phyloP scores from a whole-genome alignment of 2,113 vertebrate genomes.

The Pseudopipra pipra region DNA sequence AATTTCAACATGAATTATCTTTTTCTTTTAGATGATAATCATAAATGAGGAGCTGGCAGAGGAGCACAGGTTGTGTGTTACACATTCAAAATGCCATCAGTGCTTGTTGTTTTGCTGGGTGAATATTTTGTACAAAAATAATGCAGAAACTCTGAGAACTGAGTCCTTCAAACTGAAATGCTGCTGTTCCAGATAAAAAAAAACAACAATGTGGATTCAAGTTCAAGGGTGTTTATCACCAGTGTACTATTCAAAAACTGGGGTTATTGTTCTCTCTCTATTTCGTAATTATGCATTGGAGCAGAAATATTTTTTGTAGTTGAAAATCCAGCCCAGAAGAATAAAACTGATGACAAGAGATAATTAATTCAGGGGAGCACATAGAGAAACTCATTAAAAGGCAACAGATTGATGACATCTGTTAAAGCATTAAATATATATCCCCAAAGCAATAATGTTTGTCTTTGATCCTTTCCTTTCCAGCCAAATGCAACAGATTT shows the following conservation, averaged over 20 bases:
- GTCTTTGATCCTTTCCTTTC: neutral
- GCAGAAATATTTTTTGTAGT: neutral
- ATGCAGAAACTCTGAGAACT: neutral
- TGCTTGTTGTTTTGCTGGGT: neutral
- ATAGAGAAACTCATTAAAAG: conserved; percentile 31
- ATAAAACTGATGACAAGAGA: neutral
- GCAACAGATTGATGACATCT: conserved; percentile 38
- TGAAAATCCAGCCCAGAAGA: neutral
- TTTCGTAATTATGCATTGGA: neutral
- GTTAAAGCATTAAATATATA: conserved; percentile 27
- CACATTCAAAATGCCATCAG: neutral
- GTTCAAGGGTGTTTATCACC: neutral
- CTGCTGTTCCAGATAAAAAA: neutral
- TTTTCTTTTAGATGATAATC: neutral
- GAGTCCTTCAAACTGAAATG: neutral
- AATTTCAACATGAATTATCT: neutral
- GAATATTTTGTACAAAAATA: neutral
- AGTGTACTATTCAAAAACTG: neutral
- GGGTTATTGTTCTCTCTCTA: neutral
- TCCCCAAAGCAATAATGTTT: neutral
- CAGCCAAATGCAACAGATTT: neutral
- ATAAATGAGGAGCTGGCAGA: neutral
- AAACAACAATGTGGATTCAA: neutral
- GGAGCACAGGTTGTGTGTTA: neutral
- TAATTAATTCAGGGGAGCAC: conserved; percentile 33